phyloP scores from a whole-genome alignment of 1,140 invertebrate genomes.

The Drosophila jambulina region DNA sequence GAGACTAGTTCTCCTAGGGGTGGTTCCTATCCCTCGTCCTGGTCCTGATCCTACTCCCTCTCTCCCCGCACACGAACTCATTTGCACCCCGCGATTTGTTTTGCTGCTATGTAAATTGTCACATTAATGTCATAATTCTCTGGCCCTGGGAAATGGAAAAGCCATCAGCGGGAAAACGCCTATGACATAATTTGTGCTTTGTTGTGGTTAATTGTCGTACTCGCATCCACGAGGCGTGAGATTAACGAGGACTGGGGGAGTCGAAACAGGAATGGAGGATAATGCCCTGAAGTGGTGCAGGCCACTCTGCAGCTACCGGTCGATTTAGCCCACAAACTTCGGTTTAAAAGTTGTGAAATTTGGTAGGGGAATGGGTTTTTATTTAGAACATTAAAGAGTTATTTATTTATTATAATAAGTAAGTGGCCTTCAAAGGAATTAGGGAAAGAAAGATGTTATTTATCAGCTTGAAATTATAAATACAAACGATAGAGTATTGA shows the following conservation, averaged over 20 bases:
- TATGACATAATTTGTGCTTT: slow-evolving; percentile 79
- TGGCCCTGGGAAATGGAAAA: slow-evolving; percentile 67
- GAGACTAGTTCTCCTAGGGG: slow-evolving; percentile 53
- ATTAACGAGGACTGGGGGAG: slow-evolving; percentile 26
- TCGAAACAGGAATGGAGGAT: slow-evolving; percentile 16
- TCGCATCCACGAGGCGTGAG: slow-evolving; percentile 51
- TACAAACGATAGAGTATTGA: too few species aligned
- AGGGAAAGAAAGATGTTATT: neutral
- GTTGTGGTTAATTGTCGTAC: slow-evolving; percentile 76
- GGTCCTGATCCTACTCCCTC: neutral
- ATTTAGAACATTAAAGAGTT: neutral
- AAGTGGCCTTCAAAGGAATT: neutral
- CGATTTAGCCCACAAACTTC: slow-evolving; percentile 4
- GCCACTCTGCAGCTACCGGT: slow-evolving; percentile 28
- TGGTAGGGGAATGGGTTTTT: neutral
- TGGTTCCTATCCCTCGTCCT: slow-evolving; percentile 26
- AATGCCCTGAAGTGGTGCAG: slow-evolving; percentile 21
- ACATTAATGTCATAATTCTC: slow-evolving; percentile 81
- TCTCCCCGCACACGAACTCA: slow-evolving; percentile 10
- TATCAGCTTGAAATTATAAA: too few species aligned
- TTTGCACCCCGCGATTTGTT: slow-evolving; percentile 65
- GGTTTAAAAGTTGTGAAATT: neutral
- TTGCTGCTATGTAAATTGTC: slow-evolving; percentile 75
- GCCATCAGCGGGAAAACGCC: slow-evolving; percentile 68
- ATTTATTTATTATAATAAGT: neutral